Base-by-base conservation (phyloP, 2,797 vertebrate species). In the Paratrypauchen microcephalus region DNA sequence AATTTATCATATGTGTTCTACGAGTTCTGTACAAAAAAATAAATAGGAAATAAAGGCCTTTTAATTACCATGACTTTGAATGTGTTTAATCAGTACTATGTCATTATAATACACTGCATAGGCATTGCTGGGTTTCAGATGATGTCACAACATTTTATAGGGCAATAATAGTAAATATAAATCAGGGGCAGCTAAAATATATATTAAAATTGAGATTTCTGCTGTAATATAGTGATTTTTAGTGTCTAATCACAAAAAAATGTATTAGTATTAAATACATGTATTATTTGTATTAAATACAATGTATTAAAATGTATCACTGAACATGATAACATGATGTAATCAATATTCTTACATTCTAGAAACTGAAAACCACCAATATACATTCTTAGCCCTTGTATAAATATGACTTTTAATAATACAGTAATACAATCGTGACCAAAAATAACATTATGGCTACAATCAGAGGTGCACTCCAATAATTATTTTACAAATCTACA, bases 31-130 rank as follows among this genome's bases (percentile, higher is more conserved):
- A 60, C 58, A 60, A 61, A 93, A 91, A 91, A 91, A 90, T 85
- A 86, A 92, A 92, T 91, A 93, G 92, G 90, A 94, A 94, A 94
- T 93, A 94, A 94, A 94, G 92, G 90, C 91, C 91, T 94, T 94
- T 94, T 94, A 94, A 93, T 84, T 90, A 94, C 87, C 88, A 87
- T 74, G 84, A 84, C 63, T 83, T 60, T 71, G 72, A 83, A 76
- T 73, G 87, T 88, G 68, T 86, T 79, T 75, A 24, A 73, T 86
- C 65, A 72, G 26, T 60, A n/a, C 28, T n/a, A n/a, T 36, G 6
- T 55, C 52, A 23, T 55, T 23, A 16, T 28, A 57, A 28, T 6
- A 28, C 56, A 57, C 13, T 28, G 41, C 41, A 13, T 41, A 45
- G 41, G 41, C 41, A 45, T 5, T 45, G 56, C 24, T 23, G 21